These are phyloP conservation scores for Pteronotus mesoamericanus DNA, from an alignment of 2,797 vertebrate species.

Conservation along the genomic window DNA sequence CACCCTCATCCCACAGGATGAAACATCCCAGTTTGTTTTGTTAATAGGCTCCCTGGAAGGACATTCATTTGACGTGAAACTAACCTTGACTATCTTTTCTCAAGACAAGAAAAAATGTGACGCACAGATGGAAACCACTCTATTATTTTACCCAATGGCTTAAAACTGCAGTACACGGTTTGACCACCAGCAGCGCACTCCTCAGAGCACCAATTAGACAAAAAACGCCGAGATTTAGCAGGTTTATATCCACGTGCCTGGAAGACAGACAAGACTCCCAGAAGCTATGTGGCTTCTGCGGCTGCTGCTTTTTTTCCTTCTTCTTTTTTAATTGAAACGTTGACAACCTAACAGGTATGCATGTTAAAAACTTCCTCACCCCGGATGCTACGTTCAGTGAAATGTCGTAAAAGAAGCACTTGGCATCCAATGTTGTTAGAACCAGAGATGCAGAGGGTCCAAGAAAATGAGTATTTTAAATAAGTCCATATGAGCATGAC, in stretches of 20 bases:
- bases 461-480: conserved; percentile 42
- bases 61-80: conserved; percentile 42
- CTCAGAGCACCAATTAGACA: conserved; percentile 54
- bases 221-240: conserved; percentile 60
- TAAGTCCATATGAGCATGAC: not conserved
- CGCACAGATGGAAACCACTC: conserved; percentile 67
- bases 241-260: conserved; percentile 52
- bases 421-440: not conserved
- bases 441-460: not conserved
- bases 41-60: not conserved
- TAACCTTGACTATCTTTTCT: conserved; percentile 16
- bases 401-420: not conserved
- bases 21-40: not conserved
- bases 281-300: conserved; percentile 42
- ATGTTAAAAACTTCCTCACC: not conserved
- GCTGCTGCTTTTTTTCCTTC: not conserved
- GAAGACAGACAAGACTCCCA: conserved; percentile 61
- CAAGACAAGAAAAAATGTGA: conserved; percentile 59
- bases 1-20: not conserved
- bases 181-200: conserved; percentile 59
- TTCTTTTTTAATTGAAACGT: conserved; percentile 28
- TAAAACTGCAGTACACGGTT: conserved; percentile 61
- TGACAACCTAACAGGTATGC: conserved; percentile 53
- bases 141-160: conserved; percentile 70
- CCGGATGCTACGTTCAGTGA: not conserved